phyloP scores from a whole-genome alignment of 2,113 vertebrate genomes.

The Megaptera novaeangliae region DNA sequence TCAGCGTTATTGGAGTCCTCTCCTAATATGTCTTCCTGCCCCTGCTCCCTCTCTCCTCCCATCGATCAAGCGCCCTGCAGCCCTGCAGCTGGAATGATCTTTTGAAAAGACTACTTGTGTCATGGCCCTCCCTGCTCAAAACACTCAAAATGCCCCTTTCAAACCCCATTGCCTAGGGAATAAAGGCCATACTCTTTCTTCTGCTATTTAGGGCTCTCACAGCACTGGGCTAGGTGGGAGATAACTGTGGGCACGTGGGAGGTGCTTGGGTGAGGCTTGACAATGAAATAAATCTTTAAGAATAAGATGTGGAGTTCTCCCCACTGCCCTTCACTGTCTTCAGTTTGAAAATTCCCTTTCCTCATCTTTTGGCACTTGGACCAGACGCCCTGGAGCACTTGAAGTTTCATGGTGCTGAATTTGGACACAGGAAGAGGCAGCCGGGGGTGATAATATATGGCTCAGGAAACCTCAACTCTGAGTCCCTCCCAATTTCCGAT shows the following conservation, averaged over 20 bases:
- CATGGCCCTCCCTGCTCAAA: not conserved
- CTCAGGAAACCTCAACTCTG: constrained; percentile 60
- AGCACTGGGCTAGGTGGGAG: not conserved
- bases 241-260: not conserved
- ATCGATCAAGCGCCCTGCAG: not conserved
- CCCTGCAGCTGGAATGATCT: not conserved
- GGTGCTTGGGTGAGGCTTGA: not conserved
- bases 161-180: not conserved
- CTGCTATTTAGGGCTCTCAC: not conserved
- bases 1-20: not conserved
- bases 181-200: not conserved
- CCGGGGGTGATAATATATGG: constrained; percentile 43
- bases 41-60: not conserved
- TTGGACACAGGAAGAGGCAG: constrained; percentile 54
- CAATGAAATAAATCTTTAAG: not conserved
- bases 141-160: not conserved
- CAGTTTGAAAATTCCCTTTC: constrained; percentile 36
- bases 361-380: constrained; percentile 22
- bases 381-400: not conserved
- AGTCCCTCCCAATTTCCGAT: not conserved
- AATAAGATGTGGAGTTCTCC: not conserved
- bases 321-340: not conserved
- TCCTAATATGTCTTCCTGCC: not conserved
- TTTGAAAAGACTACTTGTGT: not conserved
- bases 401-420: constrained; percentile 34